Evolutionary conservation across 2,113 vertebrate species (phyloP).

Genomic region (Ptyas mucosa): DNA sequence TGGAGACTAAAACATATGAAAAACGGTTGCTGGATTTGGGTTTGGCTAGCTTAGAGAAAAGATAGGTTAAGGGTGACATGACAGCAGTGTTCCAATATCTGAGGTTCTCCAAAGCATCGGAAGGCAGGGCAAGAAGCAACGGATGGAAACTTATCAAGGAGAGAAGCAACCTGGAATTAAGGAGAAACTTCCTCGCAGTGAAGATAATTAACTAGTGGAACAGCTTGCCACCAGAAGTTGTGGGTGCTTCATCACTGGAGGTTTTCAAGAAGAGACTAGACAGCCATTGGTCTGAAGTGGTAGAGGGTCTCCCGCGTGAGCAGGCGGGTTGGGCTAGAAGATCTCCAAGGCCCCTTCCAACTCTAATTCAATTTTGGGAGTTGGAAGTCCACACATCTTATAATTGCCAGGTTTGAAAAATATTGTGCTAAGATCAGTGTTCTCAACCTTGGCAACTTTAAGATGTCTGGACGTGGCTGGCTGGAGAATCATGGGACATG

Average conservation of each 20-base stretch:
- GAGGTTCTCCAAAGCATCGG: neutral
- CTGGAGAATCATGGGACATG: neutral
- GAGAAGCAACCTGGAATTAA: neutral
- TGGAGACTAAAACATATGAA: neutral
- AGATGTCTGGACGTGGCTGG: neutral
- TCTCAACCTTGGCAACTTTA: neutral
- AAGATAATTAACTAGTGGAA: neutral
- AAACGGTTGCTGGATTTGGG: neutral
- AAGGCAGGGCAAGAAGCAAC: neutral
- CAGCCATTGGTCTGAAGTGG: neutral
- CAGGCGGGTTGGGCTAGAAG: neutral
- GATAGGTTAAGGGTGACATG: neutral
- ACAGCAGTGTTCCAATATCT: neutral
- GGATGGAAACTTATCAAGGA: neutral
- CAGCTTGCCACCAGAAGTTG: too few relatives aligned
- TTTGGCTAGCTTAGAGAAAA: neutral
- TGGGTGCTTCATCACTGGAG: neutral
- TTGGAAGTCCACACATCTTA: neutral
- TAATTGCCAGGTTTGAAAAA: neutral
- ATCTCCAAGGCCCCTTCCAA: neutral
- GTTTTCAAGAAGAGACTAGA: neutral
- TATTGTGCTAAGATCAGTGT: neutral
- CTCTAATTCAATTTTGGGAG: neutral
- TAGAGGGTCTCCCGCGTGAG: neutral
- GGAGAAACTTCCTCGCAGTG: neutral